Percentiles rank a stretch among this genome's conserved stretches.
Conservation (phyloP, 2,797 vertebrate genomes). For the Cyclopterus lumpus region DNA sequence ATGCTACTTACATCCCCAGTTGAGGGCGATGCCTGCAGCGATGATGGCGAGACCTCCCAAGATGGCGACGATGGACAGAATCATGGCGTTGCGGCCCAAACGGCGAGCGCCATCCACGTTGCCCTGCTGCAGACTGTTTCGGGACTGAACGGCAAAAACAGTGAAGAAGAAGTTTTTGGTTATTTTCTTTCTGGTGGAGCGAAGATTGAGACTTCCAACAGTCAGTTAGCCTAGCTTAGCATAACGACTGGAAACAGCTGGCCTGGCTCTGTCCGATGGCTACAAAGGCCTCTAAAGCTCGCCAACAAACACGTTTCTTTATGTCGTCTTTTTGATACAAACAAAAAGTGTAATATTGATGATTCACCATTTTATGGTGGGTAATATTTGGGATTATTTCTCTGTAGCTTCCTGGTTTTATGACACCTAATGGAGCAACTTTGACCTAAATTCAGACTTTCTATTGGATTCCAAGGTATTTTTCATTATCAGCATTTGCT, state of each 20-base stretch:
- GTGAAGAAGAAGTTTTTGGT: not conserved
- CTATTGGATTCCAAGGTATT: no score
- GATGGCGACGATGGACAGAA: conserved; percentile 79
- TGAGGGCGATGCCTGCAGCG: conserved; percentile 79
- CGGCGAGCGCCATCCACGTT: conserved; percentile 82
- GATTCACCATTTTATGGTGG: not conserved
- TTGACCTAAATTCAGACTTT: not conserved
- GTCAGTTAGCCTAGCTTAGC: not conserved
- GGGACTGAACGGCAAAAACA: conserved; percentile 63
- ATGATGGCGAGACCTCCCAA: conserved; percentile 81
- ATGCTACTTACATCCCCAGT: conserved; percentile 80
- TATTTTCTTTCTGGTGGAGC: not conserved
- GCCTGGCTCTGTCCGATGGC: no score
- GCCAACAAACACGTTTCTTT: not conserved
- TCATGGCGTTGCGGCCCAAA: conserved; percentile 82
- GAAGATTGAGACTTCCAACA: no score
- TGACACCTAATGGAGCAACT: not conserved
- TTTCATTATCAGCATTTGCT: no score
- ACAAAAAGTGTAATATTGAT: no score
- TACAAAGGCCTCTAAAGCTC: not conserved
- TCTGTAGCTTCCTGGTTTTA: no score
- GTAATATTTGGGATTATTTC: not conserved
- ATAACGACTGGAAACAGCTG: not conserved
- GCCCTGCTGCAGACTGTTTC: conserved; percentile 82
- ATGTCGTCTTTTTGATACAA: no score